Conservation (phyloP, 2,888 invertebrate species). For the Erebia ligea region DNA sequence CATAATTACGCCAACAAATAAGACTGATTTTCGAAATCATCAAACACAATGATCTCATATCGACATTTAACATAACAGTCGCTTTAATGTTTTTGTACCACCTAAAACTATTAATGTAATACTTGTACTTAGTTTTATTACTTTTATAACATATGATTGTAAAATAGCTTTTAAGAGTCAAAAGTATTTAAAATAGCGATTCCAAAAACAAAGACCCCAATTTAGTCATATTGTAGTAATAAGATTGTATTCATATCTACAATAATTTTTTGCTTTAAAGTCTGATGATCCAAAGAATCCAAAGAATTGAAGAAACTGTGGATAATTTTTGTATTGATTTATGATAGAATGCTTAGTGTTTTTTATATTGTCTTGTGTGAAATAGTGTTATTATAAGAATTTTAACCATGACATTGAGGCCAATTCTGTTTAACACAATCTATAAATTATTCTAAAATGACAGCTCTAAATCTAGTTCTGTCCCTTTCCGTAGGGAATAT, state of each 20-base stretch:
- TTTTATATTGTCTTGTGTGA: constrained; percentile 36
- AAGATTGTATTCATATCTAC: constrained; percentile 45
- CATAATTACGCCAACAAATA: constrained; percentile 31
- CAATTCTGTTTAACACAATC: background rate
- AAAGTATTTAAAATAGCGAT: constrained; percentile 23
- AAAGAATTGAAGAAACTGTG: constrained; percentile 40
- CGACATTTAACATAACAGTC: constrained; percentile 28
- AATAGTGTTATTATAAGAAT: constrained; percentile 28
- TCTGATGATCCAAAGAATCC: constrained; percentile 64
- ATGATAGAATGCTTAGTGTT: constrained; percentile 38
- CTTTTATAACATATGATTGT: constrained; percentile 33
- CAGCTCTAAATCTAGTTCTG: too few species aligned
- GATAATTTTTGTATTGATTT: constrained; percentile 43
- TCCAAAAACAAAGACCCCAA: constrained; percentile 28
- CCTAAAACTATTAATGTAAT: constrained; percentile 26
- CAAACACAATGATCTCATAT: constrained; percentile 35
- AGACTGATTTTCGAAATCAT: constrained; percentile 39
- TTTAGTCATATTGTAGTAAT: constrained; percentile 28
- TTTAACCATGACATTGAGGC: constrained; percentile 17
- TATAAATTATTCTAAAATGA: too few species aligned
- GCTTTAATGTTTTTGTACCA: constrained; percentile 27
- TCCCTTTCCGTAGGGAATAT: too few species aligned
- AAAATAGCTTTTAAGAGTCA: constrained; percentile 31
- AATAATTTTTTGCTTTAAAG: constrained; percentile 55
- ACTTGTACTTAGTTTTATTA: constrained; percentile 37